Base-by-base conservation (phyloP, 2,797 vertebrate genomes). In the Sciaenops ocellatus region DNA sequence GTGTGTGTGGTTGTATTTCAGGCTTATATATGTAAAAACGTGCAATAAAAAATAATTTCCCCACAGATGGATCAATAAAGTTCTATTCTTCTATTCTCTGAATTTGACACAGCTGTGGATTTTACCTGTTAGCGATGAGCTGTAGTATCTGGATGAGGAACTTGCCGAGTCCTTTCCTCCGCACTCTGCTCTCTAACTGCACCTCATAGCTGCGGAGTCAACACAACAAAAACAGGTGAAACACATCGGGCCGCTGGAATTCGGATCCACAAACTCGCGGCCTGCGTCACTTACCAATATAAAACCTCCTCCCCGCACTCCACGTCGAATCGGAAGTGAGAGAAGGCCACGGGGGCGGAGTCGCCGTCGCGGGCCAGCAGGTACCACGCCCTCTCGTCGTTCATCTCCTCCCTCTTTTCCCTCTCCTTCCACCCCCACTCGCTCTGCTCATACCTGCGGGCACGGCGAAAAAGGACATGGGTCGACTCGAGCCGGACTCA, bases 341-440 rank as follows among this genome's bases (percentile, higher is more conserved):
- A 98, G 90, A 99, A 99, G n/a, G 97, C 97, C 4, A 98, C 87
- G 0, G 97, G 97, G 47, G 94, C 76, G 0, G 95, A 93, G 72
- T 95, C 94, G 0, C 90, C 76, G 17, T 99, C 97, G 0, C 95
- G 95, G 38, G 97, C 97, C 26, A 98, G 91, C 12, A 98, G 96
- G 91, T 98, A 98, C 97, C 97, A 98, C 13, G 97, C 97, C n/a
- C 97, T 94, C 82, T 98, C 97, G 0, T 98, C 97, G 0, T 96
- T 96, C 96, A 99, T 96, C 88, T 99, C 98, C 18, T 97, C 97
- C 6, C 96, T 92, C 83, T 99, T 99, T 91, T 98, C 98, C 48
- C 97, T 92, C 83, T 99, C 98, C 87, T 98, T 98, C 98, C 98
- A 99, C 2, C 98, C 98, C 98, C 97, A 99, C 82, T 98, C 97